Conservation (phyloP, 2,888 invertebrate species). For the Choreutis nemorana region DNA sequence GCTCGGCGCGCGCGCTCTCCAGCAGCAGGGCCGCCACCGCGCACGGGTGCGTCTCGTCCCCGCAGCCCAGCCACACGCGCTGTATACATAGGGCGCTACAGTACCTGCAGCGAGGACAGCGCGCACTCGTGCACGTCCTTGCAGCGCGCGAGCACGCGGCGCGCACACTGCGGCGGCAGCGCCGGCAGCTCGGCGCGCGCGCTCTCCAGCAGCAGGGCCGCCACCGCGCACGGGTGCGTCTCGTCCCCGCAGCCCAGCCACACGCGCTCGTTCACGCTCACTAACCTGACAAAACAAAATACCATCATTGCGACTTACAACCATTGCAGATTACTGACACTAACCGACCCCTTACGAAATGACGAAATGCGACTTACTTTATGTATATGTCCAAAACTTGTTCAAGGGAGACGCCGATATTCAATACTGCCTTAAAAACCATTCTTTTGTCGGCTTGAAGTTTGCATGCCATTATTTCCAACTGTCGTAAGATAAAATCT, state of each 20-base stretch:
- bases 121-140: constrained; percentile 55
- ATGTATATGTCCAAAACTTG: constrained; percentile 85
- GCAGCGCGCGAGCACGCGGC: constrained; percentile 47
- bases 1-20: too few relatives aligned
- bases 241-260: constrained; percentile 89
- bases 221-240: constrained; percentile 82
- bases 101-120: constrained; percentile 45
- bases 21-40: too few relatives aligned
- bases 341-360: too few relatives aligned
- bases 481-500: constrained; percentile 81
- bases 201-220: constrained; percentile 74
- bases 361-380: constrained; percentile 57
- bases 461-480: constrained; percentile 81
- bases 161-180: constrained; percentile 51
- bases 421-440: constrained; percentile 79
- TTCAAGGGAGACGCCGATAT: constrained; percentile 79
- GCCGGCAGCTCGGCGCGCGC: constrained; percentile 68
- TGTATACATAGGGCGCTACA: too few relatives aligned
- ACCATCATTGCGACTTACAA: background rate
- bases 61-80: too few relatives aligned
- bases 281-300: constrained; percentile 65
- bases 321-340: background rate
- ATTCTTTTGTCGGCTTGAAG: constrained; percentile 74
- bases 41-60: too few relatives aligned
- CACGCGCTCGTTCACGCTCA: constrained; percentile 82